Base-by-base conservation (phyloP, 2,113 vertebrate species). In the Ammodytes dubius region DNA sequence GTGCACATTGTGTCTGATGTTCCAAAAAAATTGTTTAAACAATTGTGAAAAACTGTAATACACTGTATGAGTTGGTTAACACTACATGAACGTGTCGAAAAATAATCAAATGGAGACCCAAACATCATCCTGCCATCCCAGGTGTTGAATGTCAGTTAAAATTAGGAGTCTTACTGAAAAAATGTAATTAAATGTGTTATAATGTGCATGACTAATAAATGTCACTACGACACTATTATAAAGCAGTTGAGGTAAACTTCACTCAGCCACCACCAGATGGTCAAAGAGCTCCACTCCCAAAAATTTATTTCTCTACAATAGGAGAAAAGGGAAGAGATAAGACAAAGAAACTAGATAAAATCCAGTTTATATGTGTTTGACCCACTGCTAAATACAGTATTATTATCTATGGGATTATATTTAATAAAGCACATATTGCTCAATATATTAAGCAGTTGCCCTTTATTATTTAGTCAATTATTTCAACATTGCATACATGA, bases 231-330 rank as follows among this genome's bases (percentile, higher is more conserved):
- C 27, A 27, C 27, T 27, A 27, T 27, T 9, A 53, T 42, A 19
- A 4, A 19, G 37, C 52, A 37, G 40, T 9, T 52, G n/a, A 64
- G 8, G 5, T 65, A 7, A 57, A 27, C 13, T 65, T 40, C 43
- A 49, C 8, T 47, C 6, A 49, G 42, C 9, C 43, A 49, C 59
- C 68, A 79, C 68, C 49, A 70, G 76, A 64, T 63, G 76, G 67
- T 35, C 49, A 64, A 39, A 64, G 49, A 70, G 49, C 15, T 70
- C 57, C 27, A 63, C 19, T 58, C n/a, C 52, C 17, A 77, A 37
- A 0, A 12, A 49, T 14, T 7, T 4, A 10, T 19, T 49, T 57
- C 42, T 49, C 43, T 15, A 40, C 57, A 11, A 35, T 2, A 27
- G 17, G 8, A 5, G 3, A 53, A 59, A 11, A 27, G 12, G 4